Evolutionary conservation across 2,113 vertebrate species (phyloP), one percentile per base, ranked within the genome.

Genomic region (Sinocyclocheilus rhinocerous): DNA sequence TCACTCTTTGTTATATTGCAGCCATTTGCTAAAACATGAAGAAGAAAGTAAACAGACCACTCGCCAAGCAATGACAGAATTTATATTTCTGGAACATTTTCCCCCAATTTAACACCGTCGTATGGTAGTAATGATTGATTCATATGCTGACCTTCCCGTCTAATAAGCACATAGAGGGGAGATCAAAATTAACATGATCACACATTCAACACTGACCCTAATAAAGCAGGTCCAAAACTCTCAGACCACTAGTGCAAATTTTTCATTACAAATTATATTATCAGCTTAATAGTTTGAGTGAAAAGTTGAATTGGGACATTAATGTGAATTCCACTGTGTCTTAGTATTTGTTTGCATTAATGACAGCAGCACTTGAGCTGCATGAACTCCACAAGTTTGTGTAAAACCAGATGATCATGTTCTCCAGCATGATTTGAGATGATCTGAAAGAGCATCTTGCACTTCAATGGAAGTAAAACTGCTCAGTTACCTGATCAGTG

Each of bases 11-110:
- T n/a, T n/a, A n/a, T n/a, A n/a, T n/a, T n/a, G n/a, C n/a, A n/a
- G n/a, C n/a, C n/a, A n/a, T n/a, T n/a, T n/a, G n/a, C n/a, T n/a
- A n/a, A n/a, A n/a, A n/a, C 79, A 77, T 65, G 72, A 83, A 82
- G 84, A 81, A 78, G 22, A 86, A 89, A 76, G 22, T 76, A 84
- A 89, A 73, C 59, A 76, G 67, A 86, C 29, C 8, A 50, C 84
- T 83, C 61, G 81, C 67, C 81, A 84, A 50, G 42, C 75, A 65
- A 24, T 75, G 52, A 45, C 86, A 88, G 75, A 70, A 26, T 63
- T 73, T 36, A 73, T 73, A 73, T 72, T 79, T 55, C 55, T 67
- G 79, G 39, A 83, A 39, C 33, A 84, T 73, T 69, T 82, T 22
- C 75, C 63, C 63, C 48, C 73, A 61, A 83, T 85, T 81, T 57